Conservation (phyloP, 1,140 invertebrate species). For the Helicoverpa zea region DNA sequence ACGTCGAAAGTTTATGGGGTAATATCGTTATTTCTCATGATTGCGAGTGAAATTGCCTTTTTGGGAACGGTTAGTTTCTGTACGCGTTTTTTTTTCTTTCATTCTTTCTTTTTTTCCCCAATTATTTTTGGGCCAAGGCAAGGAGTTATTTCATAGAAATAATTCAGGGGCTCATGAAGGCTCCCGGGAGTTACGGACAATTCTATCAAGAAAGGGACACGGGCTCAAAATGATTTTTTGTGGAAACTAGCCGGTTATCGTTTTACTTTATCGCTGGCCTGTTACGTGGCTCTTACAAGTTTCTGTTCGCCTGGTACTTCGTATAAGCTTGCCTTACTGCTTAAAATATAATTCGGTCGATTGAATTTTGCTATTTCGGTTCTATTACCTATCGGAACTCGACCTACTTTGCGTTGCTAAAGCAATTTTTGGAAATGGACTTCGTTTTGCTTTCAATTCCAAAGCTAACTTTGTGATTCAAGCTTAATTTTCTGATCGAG, state of each 20-base stretch:
- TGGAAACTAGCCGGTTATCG: conserved; percentile 45
- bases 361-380: conserved; percentile 29
- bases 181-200: conserved; percentile 47
- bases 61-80: conserved; percentile 53
- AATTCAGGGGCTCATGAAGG: conserved; percentile 43
- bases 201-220: conserved; percentile 50
- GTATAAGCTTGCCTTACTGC: conserved; percentile 9
- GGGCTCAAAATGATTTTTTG: conserved; percentile 49
- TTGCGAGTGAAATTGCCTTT: conserved; percentile 56
- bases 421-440: neutral
- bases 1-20: conserved; percentile 66
- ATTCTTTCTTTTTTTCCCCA: conserved; percentile 39
- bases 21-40: conserved; percentile 61
- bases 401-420: neutral
- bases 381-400: conserved; percentile 15
- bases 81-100: conserved; percentile 31
- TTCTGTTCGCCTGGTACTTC: conserved; percentile 41
- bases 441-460: neutral
- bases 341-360: conserved; percentile 37
- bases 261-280: conserved; percentile 43
- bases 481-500: neutral
- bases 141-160: conserved; percentile 50
- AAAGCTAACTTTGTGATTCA: neutral
- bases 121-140: conserved; percentile 48
- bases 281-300: conserved; percentile 37